Percentiles rank a stretch among this genome's conserved stretches.
These are phyloP conservation scores for Galleria mellonella DNA, from an alignment of 1,140 invertebrate genomes.

Conservation along the genomic window DNA sequence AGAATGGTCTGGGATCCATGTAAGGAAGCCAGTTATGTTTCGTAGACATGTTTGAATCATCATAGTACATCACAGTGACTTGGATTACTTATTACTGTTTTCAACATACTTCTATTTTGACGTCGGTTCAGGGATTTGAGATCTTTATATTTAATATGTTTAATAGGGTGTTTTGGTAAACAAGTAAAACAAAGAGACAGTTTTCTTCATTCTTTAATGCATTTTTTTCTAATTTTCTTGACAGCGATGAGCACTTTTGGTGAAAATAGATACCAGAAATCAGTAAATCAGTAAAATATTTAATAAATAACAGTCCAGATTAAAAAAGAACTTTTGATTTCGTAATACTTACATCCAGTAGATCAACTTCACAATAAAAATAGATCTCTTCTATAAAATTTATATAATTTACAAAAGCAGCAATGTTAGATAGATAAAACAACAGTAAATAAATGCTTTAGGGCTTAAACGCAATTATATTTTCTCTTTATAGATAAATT, in stretches of 20 bases:
- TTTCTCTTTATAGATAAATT: slow-evolving; percentile 66
- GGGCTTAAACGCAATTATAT: slow-evolving; percentile 58
- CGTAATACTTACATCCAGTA: slow-evolving; percentile 56
- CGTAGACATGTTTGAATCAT: too few species aligned
- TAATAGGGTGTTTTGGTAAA: too few species aligned
- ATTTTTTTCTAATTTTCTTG: slow-evolving; percentile 75
- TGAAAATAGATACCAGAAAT: slow-evolving; percentile 76
- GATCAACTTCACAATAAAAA: slow-evolving; percentile 72
- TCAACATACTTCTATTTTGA: too few species aligned
- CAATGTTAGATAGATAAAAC: slow-evolving; percentile 57
- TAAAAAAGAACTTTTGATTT: slow-evolving; percentile 57
- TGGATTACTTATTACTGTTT: too few species aligned
- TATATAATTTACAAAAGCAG: slow-evolving; percentile 72
- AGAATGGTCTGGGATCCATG: too few species aligned
- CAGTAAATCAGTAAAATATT: slow-evolving; percentile 68
- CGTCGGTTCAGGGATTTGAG: too few species aligned
- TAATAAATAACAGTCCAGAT: slow-evolving; percentile 66
- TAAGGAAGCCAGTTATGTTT: too few species aligned
- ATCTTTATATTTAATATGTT: too few species aligned
- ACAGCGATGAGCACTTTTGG: slow-evolving; percentile 80
- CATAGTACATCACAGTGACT: too few species aligned
- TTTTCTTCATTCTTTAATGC: slow-evolving; percentile 75
- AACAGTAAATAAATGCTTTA: slow-evolving; percentile 72
- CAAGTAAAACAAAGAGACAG: slow-evolving; percentile 43
- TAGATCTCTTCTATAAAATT: slow-evolving; percentile 75